phyloP scores from a whole-genome alignment of 1,140 invertebrate species.

The Trachymyrmex septentrionalis region DNA sequence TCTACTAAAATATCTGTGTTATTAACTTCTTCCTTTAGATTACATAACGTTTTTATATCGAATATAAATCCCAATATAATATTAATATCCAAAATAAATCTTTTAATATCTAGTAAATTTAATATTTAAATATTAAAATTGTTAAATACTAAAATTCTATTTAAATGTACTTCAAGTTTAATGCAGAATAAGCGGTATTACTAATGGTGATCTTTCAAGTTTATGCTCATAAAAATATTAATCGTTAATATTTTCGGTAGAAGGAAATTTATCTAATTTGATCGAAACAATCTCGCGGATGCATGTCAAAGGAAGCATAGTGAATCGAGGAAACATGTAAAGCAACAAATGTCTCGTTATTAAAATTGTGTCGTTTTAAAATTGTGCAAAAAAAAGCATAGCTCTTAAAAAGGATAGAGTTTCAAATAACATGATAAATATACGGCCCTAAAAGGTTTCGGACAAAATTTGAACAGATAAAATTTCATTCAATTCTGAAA shows the following conservation, averaged over 20 bases:
- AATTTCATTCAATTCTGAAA: slow-evolving; percentile 31
- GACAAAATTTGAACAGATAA: slow-evolving; percentile 1
- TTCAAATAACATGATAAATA: slow-evolving; percentile 37
- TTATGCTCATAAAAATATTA: neutral
- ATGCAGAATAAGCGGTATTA: neutral
- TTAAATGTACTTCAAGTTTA: neutral
- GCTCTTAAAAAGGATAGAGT: neutral
- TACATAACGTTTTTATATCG: slow-evolving; percentile 7
- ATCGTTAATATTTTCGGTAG: neutral
- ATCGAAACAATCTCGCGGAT: neutral
- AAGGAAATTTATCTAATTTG: neutral
- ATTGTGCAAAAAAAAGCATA: neutral
- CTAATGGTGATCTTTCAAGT: neutral
- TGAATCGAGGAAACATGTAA: neutral
- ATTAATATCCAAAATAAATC: neutral
- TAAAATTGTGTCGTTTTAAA: neutral
- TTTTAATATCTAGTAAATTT: neutral
- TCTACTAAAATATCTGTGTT: neutral
- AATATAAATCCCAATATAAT: slow-evolving; percentile 31
- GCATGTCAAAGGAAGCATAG: neutral
- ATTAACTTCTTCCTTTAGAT: slow-evolving; percentile 8
- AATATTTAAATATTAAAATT: slow-evolving; percentile 5
- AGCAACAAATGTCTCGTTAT: neutral
- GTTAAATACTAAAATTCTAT: slow-evolving; percentile 20
- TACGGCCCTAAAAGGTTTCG: neutral